phyloP scores from a whole-genome alignment of 2,797 vertebrate genomes.

The Erpetoichthys calabaricus region DNA sequence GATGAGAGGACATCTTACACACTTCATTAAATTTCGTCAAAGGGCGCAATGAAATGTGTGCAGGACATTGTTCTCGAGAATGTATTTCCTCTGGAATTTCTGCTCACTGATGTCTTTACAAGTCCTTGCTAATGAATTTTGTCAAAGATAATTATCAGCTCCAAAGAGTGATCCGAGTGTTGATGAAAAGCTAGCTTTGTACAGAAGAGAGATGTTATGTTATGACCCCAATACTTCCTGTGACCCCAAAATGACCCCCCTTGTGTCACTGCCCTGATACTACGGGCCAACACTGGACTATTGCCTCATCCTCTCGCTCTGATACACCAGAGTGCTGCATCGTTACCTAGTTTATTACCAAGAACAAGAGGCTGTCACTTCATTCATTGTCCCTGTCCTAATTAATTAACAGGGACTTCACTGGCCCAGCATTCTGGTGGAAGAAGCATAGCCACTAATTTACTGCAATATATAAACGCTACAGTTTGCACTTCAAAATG shows the following conservation, averaged over 20 bases:
- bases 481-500: too few relatives aligned
- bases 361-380: background rate
- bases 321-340: background rate
- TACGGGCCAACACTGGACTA: background rate
- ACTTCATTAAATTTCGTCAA: constrained; percentile 79
- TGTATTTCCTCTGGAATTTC: constrained; percentile 62
- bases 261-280: constrained; percentile 13
- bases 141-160: constrained; percentile 72
- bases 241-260: constrained; percentile 55
- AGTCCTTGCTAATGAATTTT: constrained; percentile 75
- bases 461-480: background rate
- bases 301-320: constrained; percentile 19
- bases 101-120: constrained; percentile 60
- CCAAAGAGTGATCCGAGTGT: constrained; percentile 37
- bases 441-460: background rate
- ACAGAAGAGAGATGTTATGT: constrained; percentile 42
- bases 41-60: constrained; percentile 64
- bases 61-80: constrained; percentile 59
- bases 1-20: constrained; percentile 57
- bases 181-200: constrained; percentile 76
- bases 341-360: background rate
- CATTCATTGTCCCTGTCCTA: background rate
- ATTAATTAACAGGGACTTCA: background rate
- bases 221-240: constrained; percentile 42
- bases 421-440: constrained; percentile 7